phyloP scores from a whole-genome alignment of 2,888 invertebrate species.

The Orthosia cruda region DNA sequence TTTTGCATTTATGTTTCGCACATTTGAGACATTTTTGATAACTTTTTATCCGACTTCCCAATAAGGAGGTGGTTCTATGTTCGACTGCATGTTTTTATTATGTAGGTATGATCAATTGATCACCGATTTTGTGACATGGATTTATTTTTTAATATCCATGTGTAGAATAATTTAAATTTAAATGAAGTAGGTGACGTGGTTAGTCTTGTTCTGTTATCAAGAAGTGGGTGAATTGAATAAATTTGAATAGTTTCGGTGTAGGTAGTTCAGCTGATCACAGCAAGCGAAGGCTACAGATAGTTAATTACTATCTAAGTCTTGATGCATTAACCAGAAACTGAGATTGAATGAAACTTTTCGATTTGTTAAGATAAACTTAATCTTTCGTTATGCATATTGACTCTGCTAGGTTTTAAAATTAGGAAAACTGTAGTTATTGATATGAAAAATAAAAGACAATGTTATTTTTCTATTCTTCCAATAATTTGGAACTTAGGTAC shows the following conservation, averaged over 20 bases:
- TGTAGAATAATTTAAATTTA: background rate
- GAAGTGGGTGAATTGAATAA: background rate
- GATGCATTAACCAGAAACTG: background rate
- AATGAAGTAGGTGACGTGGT: background rate
- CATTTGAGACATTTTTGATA: background rate
- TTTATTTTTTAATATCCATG: background rate
- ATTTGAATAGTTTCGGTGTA: background rate
- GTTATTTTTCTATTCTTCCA: too few species aligned
- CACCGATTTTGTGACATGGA: background rate
- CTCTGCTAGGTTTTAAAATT: too few species aligned
- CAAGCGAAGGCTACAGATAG: slow-evolving; percentile 1
- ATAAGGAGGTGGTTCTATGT: too few species aligned
- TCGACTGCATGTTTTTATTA: background rate
- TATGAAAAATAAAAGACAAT: too few species aligned
- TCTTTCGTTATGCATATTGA: too few species aligned
- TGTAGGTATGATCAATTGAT: too few species aligned
- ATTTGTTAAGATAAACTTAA: too few species aligned
- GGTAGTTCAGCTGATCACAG: background rate
- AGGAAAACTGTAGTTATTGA: too few species aligned
- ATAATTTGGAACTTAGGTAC: too few species aligned
- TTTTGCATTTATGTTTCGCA: slow-evolving; percentile 16
- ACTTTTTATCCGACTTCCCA: background rate
- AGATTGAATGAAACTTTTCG: background rate
- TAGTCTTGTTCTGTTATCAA: background rate
- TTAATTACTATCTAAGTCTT: slow-evolving; percentile 1